These are phyloP conservation scores for Malthinus seriepunctatus DNA, from an alignment of 2,888 invertebrate genomes.

Conservation along the genomic window DNA sequence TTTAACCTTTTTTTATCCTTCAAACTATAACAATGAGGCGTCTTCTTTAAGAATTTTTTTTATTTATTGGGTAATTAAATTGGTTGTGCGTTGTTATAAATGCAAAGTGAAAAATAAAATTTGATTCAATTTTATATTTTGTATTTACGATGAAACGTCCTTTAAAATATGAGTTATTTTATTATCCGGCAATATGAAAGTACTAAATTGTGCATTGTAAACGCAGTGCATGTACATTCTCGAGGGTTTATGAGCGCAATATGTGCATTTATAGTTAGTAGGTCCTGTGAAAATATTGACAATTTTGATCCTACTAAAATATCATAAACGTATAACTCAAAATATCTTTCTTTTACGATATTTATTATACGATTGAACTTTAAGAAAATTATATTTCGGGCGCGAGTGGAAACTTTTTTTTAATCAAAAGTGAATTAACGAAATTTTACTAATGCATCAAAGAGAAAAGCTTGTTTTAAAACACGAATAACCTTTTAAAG, in stretches of 20 bases:
- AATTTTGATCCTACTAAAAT: conserved; percentile 1
- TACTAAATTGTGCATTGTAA: conserved; percentile 9
- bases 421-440: too few relatives aligned
- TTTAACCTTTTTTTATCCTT: too few relatives aligned
- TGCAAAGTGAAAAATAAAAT: too few relatives aligned
- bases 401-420: too few relatives aligned
- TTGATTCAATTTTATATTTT: conserved; percentile 19
- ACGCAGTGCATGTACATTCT: conserved; percentile 8
- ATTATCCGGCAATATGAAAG: conserved; percentile 8
- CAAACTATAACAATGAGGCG: too few relatives aligned
- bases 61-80: too few relatives aligned
- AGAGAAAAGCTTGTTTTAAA: too few relatives aligned
- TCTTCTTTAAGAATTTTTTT: too few relatives aligned
- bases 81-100: too few relatives aligned
- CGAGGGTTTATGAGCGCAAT: conserved; percentile 11
- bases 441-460: too few relatives aligned
- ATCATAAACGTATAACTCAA: background rate
- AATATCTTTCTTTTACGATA: background rate
- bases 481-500: too few relatives aligned
- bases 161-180: conserved; percentile 20
- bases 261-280: conserved; percentile 14
- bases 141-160: conserved; percentile 1
- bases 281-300: conserved; percentile 12
- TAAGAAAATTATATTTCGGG: conserved; percentile 10
- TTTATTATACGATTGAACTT: background rate